Evolutionary conservation across 1,140 invertebrate species (phyloP), one percentile per base, ranked within the genome.

Genomic region (Cydia pomonella): DNA sequence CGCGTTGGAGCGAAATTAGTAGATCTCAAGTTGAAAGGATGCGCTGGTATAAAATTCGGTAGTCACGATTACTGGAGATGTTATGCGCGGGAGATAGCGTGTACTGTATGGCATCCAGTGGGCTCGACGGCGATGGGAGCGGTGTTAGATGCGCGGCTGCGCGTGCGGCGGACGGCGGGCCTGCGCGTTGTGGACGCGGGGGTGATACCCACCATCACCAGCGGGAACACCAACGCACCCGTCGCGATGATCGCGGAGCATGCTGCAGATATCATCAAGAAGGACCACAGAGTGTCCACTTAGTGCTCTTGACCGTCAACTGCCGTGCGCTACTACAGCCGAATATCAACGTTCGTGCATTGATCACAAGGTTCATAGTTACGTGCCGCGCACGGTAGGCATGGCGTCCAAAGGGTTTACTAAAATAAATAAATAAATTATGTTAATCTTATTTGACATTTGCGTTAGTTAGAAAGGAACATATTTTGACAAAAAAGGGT

Each of bases 181-280:
- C 82, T 94, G 21, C 86, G 94, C 21, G 93, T 94, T 3, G 93
- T 94, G 50, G 94, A 94, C 81, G 94, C 93, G 21, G 93, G 93
- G 59, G 93, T 94, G 23, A 94, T 94, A 92, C 94, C 94, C 29
- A 87, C 92, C 80, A 90, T 94, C 2, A 95, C 95, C 0, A 95
- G 94, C 0, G 96, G 93, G 0, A 95, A 96, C 84, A 96, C 94
- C 0, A 96, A 96, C 82, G 91, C 94, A 7, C 95, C 95, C 0
- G 92, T 93, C 0, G 95, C 95, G 74, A 96, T 97, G 96, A 96
- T 97, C 27, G 96, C 94, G 1, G 96, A 97, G 79, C 96, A 96
- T 85, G 94, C 93, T 0, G 92, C 95, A 0, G 96, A 96, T 84
- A 93, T 95, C 84, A 94, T 74, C 25, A 41, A 71, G 83, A 13